Conservation (phyloP, 2,113 vertebrate species). For the Eurypyga helias region DNA sequence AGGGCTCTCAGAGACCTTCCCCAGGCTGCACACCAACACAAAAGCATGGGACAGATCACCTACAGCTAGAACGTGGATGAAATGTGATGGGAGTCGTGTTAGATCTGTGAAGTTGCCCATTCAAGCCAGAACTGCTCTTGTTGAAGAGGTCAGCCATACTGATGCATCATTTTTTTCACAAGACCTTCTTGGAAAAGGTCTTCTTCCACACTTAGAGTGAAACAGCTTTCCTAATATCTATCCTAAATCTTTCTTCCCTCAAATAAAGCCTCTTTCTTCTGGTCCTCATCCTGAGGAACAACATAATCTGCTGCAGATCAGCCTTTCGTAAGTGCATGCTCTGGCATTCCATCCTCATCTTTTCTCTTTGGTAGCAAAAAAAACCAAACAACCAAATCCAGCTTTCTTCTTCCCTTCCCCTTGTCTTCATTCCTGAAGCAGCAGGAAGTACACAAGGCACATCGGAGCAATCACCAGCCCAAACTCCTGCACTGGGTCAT, state of each 20-base stretch:
- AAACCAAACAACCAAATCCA: accelerated
- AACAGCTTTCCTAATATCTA: not conserved
- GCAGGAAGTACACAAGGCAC: not conserved
- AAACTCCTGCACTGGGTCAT: not conserved
- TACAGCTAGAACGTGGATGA: not conserved
- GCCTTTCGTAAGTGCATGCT: not conserved
- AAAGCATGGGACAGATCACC: accelerated
- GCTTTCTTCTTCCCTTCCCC: not conserved
- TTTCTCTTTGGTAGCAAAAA: not conserved
- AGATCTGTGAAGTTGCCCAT: not conserved
- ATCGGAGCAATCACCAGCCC: not conserved
- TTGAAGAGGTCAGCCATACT: not conserved
- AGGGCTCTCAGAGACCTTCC: not conserved
- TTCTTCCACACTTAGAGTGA: not conserved
- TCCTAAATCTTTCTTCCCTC: not conserved
- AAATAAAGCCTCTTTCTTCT: not conserved
- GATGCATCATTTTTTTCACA: not conserved
- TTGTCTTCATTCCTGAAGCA: not conserved
- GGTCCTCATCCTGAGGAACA: not conserved
- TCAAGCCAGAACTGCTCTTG: not conserved
- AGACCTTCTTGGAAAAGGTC: not conserved
- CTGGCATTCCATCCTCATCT: accelerated
- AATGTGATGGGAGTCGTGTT: accelerated
- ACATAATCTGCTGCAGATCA: not conserved
- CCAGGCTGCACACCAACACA: not conserved